phyloP scores from a whole-genome alignment of 2,113 vertebrate species.

The Bucco capensis region DNA sequence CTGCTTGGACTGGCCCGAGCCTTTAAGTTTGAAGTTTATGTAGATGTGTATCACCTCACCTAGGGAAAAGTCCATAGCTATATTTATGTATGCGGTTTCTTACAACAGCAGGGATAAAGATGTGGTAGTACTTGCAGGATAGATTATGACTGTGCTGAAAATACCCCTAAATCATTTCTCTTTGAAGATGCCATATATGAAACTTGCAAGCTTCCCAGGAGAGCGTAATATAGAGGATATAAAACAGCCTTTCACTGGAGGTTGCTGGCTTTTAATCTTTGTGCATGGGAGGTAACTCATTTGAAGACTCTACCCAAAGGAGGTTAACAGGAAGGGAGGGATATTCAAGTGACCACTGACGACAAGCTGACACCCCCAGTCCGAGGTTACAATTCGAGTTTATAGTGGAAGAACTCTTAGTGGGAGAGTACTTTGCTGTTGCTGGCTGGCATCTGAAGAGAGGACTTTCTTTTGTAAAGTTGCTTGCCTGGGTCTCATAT shows the following conservation, averaged over 20 bases:
- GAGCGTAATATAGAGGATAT: neutral
- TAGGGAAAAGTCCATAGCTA: neutral
- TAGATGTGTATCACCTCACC: neutral
- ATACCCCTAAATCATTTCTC: neutral
- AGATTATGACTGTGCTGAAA: neutral
- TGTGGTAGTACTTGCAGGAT: neutral
- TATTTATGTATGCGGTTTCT: neutral
- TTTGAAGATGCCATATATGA: neutral
- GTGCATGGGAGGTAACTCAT: neutral
- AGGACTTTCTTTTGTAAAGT: neutral
- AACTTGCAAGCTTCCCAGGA: neutral
- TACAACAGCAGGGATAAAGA: neutral
- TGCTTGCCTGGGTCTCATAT: neutral
- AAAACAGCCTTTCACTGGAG: neutral
- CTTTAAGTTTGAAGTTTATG: neutral
- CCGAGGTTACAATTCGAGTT: neutral
- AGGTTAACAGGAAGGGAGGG: neutral
- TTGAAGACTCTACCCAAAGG: neutral
- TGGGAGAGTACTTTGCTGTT: neutral
- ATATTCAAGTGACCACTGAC: neutral
- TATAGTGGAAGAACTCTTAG: neutral
- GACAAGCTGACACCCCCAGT: neutral
- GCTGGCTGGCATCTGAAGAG: fast-evolving
- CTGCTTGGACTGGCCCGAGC: no score
- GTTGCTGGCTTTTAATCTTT: neutral